Base-by-base conservation (phyloP, 2,113 vertebrate genomes). In the Todiramphus saurophagus region DNA sequence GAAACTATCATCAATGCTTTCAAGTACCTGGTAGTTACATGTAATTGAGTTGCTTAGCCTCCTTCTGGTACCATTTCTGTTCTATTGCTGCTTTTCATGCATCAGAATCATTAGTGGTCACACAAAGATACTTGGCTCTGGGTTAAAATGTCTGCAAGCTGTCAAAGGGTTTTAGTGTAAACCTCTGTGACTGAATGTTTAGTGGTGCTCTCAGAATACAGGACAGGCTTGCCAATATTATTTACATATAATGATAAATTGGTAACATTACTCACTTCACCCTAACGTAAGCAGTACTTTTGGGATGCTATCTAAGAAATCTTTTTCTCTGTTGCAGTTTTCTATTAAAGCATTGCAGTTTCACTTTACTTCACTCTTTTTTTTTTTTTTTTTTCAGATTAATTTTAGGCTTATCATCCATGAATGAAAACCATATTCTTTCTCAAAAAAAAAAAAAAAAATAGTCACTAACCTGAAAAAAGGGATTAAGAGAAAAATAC, bases 91-190 rank as follows among this genome's bases (percentile, higher is more conserved):
- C 31, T 89, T 90, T 80, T 87, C 68, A 74, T 64, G 53, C 72
- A 43, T 59, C 75, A 68, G 78, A 87, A 91, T 85, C 68, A 89
- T 97, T 94, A 96, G 95, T 60, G 94, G 94, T 77, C 90, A 93
- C 66, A 70, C 37, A 84, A 63, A 90, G 87, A 88, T 82, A 67
- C 62, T 93, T 69, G 90, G 82, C 83, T 87, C 35, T 76, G 43
- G 66, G 81, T 96, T 96, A 91, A 95, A 95, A 96, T 35, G 81
- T 74, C 90, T 93, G 88, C 68, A 90, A 91, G 81, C 78, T 95
- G 94, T 93, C 94, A 90, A 87, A 93, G 72, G 60, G 68, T 53
- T 94, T 96, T 94, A 92, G 46, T 33, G 30, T 93, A 89, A 96
- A 82, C 72, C 73, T 89, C 68, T 83, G 72, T 46, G 85, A 91